Evolutionary conservation across 2,888 invertebrate species (phyloP), one percentile per base, ranked within the genome.

Genomic region (Patella caerulea): DNA sequence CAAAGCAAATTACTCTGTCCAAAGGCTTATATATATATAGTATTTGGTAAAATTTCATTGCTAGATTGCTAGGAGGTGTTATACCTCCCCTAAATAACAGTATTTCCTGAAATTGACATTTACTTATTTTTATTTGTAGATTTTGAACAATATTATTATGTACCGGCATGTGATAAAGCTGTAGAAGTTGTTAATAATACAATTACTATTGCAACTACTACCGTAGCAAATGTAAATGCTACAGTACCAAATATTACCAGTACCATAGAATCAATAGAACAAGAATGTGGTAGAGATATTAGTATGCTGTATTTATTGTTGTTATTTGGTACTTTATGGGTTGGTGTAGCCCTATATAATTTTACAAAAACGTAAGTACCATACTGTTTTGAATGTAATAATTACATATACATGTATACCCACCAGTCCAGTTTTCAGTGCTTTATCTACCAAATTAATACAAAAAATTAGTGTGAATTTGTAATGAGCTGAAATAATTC

Each of bases 301-400:
- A 93, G 93, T 85, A 90, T 94, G 74, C 92, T 94, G 69, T 94
- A 93, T 87, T 89, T 94, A 75, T 88, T 94, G 74, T 92, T 94
- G 77, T 93, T 93, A 91, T 91, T 94, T 69, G 94, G 94, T 76
- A 94, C 94, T 0, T 91, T 94, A 14, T 94, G 94, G 94, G 88
- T 94, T 15, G 94, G 93, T 17, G 92, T 94, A 14, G 93, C 93
- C 29, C 89, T 94, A 56, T 94, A 93, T 89, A 94, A 94, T 88
- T 94, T 94, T 88, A 93, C 93, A 80, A 93, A 94, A 87, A 93
- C 93, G 93, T 93, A 86, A 89, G 92, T 85, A 78, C 45, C 7
- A 1, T 45, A 45, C 24, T 24, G 24, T 24, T 24, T 24, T 24
- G 24, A 34, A 34, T 34, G 34, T 34, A 34, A 34, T 34, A 34